phyloP scores from a whole-genome alignment of 2,113 vertebrate genomes.

The Bagarius yarrelli region DNA sequence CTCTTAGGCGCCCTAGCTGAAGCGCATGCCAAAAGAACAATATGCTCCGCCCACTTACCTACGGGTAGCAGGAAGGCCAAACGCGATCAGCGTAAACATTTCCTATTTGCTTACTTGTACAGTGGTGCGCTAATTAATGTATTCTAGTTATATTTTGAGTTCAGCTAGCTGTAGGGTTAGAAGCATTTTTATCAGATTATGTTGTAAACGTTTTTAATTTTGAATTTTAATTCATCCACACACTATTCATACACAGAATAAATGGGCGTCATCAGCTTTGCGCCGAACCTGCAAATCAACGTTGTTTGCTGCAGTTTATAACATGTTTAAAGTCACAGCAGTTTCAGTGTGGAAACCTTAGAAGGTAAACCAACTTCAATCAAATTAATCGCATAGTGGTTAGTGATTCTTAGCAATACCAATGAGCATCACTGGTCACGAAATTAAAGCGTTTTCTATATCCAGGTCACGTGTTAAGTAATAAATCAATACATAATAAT shows the following conservation, averaged over 20 bases:
- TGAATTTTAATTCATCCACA: neutral
- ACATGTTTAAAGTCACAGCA: constrained; percentile 44
- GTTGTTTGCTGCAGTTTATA: constrained; percentile 47
- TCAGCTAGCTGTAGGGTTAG: neutral
- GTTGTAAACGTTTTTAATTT: neutral
- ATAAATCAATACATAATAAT: neutral
- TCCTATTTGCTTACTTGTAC: neutral
- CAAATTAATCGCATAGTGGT: neutral
- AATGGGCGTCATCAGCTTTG: constrained; percentile 59
- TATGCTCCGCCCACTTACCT: constrained; percentile 46
- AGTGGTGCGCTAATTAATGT: neutral
- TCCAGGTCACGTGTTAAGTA: neutral
- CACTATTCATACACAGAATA: neutral
- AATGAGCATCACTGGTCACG: neutral
- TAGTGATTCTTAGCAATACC: neutral
- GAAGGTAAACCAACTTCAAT: constrained; percentile 62
- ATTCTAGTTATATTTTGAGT: neutral
- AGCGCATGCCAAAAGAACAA: too few species aligned
- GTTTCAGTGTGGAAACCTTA: constrained; percentile 22
- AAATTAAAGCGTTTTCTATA: neutral
- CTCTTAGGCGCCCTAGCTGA: neutral
- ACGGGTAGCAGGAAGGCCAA: constrained; percentile 59
- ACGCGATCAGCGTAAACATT: constrained; percentile 24
- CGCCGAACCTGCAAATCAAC: constrained; percentile 48
- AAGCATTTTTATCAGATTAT: neutral